Conservation (phyloP, 2,797 vertebrate genomes). For the Percopsis omiscomaycus region DNA sequence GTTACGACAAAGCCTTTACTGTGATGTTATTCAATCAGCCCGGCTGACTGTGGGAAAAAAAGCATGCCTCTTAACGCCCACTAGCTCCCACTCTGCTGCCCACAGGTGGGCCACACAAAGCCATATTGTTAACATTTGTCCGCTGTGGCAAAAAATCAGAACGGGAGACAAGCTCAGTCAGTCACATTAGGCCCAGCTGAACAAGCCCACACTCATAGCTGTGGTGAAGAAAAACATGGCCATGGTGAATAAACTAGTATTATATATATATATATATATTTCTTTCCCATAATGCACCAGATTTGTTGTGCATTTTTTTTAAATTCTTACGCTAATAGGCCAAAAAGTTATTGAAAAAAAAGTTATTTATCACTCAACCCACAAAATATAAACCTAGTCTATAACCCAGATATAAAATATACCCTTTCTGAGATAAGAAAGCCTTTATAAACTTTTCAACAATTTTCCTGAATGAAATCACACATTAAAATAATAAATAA, state of each 20-base stretch:
- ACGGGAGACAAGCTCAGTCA: slow-evolving; percentile 43
- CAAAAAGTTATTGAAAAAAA: slow-evolving; percentile 14
- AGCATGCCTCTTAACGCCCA: slow-evolving; percentile 26
- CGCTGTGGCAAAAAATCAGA: slow-evolving; percentile 28
- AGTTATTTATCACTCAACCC: too few relatives aligned
- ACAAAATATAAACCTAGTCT: too few relatives aligned
- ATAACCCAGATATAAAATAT: background rate
- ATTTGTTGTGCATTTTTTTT: slow-evolving; percentile 39
- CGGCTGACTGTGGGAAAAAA: slow-evolving; percentile 25
- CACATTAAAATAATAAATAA: too few relatives aligned
- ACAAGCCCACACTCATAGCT: slow-evolving; percentile 30
- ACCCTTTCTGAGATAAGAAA: slow-evolving; percentile 9
- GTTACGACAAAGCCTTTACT: slow-evolving; percentile 49
- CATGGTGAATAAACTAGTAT: slow-evolving; percentile 27
- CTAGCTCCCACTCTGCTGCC: slow-evolving; percentile 50
- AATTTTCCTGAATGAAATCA: too few relatives aligned
- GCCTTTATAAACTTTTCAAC: slow-evolving; percentile 1
- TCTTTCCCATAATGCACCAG: slow-evolving; percentile 2
- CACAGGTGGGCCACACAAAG: slow-evolving; percentile 67
- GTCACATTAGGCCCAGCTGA: slow-evolving; percentile 44
- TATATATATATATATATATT: slow-evolving; percentile 46
- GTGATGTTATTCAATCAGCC: slow-evolving; percentile 38
- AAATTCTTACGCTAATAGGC: too few relatives aligned
- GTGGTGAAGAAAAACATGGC: slow-evolving; percentile 19
- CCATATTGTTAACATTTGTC: slow-evolving; percentile 59